Conservation (phyloP, 2,113 vertebrate species). For the Dissostichus mawsoni region DNA sequence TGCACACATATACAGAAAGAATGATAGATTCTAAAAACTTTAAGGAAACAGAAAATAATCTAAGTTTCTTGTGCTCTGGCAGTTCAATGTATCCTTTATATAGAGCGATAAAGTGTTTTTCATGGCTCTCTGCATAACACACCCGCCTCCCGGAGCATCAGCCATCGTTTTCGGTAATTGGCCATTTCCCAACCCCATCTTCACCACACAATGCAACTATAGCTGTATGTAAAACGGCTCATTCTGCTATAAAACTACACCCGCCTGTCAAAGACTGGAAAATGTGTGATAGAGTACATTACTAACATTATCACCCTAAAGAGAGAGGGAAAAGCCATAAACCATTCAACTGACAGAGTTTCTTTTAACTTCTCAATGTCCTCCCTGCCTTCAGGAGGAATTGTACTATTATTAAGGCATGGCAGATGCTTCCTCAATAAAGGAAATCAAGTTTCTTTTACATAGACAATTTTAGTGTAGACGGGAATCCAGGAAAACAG, state of each 20-base stretch:
- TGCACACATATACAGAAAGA: background rate
- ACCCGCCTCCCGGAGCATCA: background rate
- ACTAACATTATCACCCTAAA: conserved; percentile 13
- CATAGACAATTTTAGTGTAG: conserved; percentile 1
- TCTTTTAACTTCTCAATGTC: conserved; percentile 6
- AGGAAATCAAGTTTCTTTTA: background rate
- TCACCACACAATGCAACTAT: background rate
- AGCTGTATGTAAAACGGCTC: background rate
- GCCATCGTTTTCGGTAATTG: conserved; percentile 21
- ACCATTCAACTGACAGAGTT: conserved; percentile 23
- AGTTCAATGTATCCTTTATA: conserved; percentile 37
- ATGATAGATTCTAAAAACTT: background rate
- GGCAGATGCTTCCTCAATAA: conserved; percentile 1
- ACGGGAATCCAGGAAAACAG: conserved; percentile 11
- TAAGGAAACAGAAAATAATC: background rate
- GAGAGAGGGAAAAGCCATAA: conserved; percentile 22
- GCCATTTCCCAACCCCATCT: background rate
- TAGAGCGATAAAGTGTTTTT: conserved; percentile 5
- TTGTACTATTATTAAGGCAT: background rate
- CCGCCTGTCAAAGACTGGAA: conserved; percentile 14
- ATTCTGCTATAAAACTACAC: conserved; percentile 19
- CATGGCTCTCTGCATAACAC: conserved; percentile 11
- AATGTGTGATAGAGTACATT: conserved; percentile 14
- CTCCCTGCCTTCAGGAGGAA: conserved; percentile 4
- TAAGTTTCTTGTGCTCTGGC: conserved; percentile 2